Percentiles rank a stretch among this genome's conserved stretches.
phyloP scores from a whole-genome alignment of 2,888 invertebrate species.

The Heliconius ismenius region DNA sequence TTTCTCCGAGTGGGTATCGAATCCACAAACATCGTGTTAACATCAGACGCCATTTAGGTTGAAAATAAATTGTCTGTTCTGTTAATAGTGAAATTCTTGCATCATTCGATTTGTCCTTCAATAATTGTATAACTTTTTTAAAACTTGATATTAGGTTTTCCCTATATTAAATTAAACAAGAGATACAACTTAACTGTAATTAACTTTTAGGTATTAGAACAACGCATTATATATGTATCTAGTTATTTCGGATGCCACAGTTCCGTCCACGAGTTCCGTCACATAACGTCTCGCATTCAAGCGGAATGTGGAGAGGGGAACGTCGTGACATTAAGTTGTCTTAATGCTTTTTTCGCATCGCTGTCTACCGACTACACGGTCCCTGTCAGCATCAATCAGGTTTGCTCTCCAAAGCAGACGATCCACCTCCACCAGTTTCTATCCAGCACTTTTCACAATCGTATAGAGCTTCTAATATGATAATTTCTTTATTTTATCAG shows the following conservation, averaged over 20 bases:
- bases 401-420: no score
- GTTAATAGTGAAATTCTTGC: neutral
- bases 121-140: neutral
- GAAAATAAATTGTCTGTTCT: neutral
- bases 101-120: constrained; percentile 4
- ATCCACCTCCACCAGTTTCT: no score
- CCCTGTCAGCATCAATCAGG: no score
- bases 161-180: neutral
- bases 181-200: neutral
- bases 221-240: neutral
- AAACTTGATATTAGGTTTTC: neutral
- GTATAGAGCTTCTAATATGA: no score
- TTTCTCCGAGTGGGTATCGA: neutral
- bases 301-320: no score
- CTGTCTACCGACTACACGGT: no score
- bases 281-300: no score
- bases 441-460: no score
- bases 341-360: no score
- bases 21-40: neutral
- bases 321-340: no score
- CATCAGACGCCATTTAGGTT: neutral
- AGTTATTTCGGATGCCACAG: neutral
- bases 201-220: neutral
- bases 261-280: no score
- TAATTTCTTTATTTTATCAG: no score